Evolutionary conservation across 2,113 vertebrate species (phyloP).

Genomic region (Podarcis raffonei): DNA sequence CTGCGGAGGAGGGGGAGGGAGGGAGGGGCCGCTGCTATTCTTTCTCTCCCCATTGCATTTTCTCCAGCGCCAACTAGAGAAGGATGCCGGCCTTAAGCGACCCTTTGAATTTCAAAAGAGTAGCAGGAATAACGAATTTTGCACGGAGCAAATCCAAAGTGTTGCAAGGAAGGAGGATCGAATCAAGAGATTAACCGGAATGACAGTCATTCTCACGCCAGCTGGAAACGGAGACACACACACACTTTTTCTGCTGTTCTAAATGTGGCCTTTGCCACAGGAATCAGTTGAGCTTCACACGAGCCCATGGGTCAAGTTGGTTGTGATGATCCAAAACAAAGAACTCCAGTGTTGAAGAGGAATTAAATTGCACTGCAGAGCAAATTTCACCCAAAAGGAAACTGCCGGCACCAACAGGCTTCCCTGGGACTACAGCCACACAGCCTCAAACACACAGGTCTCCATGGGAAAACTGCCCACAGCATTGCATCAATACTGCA

Average conservation of each 20-base stretch:
- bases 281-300: not conserved
- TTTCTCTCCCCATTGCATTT: not conserved
- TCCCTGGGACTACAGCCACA: not conserved
- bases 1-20: not conserved
- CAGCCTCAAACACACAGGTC: too few relatives aligned
- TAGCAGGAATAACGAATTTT: not conserved
- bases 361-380: not conserved
- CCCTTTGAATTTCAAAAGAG: not conserved
- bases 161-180: not conserved
- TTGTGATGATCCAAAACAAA: not conserved
- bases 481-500: not conserved
- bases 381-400: not conserved
- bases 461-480: not conserved
- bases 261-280: not conserved
- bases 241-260: not conserved
- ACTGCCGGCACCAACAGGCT: not conserved
- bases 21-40: not conserved
- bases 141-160: not conserved
- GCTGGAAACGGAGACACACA: not conserved
- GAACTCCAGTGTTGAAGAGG: not conserved
- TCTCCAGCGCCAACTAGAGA: not conserved
- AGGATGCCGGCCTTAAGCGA: not conserved
- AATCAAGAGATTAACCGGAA: conserved; percentile 4
- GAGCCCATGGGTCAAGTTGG: not conserved
- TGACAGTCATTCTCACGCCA: not conserved